Percentiles rank a stretch among this genome's conserved stretches.
phyloP scores from a whole-genome alignment of 2,888 invertebrate genomes.

The Geotrupes spiniger region DNA sequence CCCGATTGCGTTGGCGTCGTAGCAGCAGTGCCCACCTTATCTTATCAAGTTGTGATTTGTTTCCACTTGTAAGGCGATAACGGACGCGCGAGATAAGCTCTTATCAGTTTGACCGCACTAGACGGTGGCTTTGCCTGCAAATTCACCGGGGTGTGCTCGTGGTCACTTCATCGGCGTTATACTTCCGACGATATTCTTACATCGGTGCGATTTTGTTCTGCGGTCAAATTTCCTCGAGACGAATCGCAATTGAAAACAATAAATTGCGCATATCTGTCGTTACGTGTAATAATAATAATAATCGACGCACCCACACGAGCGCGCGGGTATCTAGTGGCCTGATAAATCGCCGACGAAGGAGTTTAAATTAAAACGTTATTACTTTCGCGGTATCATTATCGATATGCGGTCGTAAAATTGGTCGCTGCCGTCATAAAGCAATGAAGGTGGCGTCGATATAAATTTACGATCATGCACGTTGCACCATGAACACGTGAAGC shows the following conservation, averaged over 20 bases:
- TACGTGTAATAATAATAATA: constrained; percentile 7
- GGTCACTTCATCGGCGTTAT: too few relatives aligned
- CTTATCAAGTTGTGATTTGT: constrained; percentile 24
- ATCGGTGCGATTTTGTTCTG: too few relatives aligned
- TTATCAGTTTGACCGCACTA: too few relatives aligned
- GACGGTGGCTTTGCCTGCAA: too few relatives aligned
- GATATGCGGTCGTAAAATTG: constrained; percentile 29
- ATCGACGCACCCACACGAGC: constrained; percentile 4
- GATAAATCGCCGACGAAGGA: constrained; percentile 32
- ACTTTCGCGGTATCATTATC: constrained; percentile 35
- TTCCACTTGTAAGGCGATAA: constrained; percentile 21
- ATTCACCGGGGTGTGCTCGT: too few relatives aligned
- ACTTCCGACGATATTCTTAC: too few relatives aligned
- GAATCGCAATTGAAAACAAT: too few relatives aligned
- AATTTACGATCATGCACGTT: too few relatives aligned
- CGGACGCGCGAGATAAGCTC: too few relatives aligned
- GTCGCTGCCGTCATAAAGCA: constrained; percentile 28
- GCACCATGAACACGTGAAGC: too few relatives aligned
- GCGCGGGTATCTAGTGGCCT: constrained; percentile 7
- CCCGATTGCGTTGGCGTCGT: neutral
- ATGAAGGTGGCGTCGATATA: neutral
- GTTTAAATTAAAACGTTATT: constrained; percentile 36
- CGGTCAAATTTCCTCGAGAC: too few relatives aligned
- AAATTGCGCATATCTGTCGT: too few relatives aligned
- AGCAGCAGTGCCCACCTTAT: constrained; percentile 18